These are phyloP conservation scores for Silvanus unidentatus DNA, from an alignment of 2,888 invertebrate species.

Conservation along the genomic window DNA sequence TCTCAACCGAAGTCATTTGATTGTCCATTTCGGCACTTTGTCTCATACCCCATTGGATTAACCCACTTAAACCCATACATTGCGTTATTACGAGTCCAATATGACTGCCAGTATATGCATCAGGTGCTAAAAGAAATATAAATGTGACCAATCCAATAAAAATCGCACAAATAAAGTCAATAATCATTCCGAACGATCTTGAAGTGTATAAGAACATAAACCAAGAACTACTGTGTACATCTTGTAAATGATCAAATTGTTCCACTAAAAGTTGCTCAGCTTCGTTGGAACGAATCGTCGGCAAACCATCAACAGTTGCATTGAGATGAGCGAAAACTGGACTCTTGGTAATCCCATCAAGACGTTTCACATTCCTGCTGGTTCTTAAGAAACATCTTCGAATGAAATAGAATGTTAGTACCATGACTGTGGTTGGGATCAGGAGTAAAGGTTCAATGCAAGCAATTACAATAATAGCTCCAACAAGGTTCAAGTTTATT, in stretches of 20 bases:
- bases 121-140: slow-evolving; percentile 54
- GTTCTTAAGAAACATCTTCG: slow-evolving; percentile 65
- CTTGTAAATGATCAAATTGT: slow-evolving; percentile 55
- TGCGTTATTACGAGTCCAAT: slow-evolving; percentile 54
- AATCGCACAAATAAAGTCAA: slow-evolving; percentile 63
- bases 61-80: slow-evolving; percentile 47
- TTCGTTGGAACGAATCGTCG: slow-evolving; percentile 65
- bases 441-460: slow-evolving; percentile 64
- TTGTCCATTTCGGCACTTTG: slow-evolving; percentile 64
- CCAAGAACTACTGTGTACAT: slow-evolving; percentile 65
- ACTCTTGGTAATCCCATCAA: slow-evolving; percentile 68
- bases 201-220: slow-evolving; percentile 58
- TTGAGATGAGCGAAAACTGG: slow-evolving; percentile 69
- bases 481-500: slow-evolving; percentile 67
- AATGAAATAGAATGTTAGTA: slow-evolving; percentile 57
- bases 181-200: slow-evolving; percentile 67
- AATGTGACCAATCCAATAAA: slow-evolving; percentile 62
- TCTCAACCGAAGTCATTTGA: slow-evolving; percentile 60
- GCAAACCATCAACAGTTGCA: slow-evolving; percentile 65
- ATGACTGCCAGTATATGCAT: slow-evolving; percentile 41
- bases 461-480: slow-evolving; percentile 67
- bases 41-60: slow-evolving; percentile 61
- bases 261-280: slow-evolving; percentile 54
- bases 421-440: slow-evolving; percentile 60
- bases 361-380: slow-evolving; percentile 67